Evolutionary conservation across 2,113 vertebrate genomes (phyloP).

Genomic region (Sylvia atricapilla): DNA sequence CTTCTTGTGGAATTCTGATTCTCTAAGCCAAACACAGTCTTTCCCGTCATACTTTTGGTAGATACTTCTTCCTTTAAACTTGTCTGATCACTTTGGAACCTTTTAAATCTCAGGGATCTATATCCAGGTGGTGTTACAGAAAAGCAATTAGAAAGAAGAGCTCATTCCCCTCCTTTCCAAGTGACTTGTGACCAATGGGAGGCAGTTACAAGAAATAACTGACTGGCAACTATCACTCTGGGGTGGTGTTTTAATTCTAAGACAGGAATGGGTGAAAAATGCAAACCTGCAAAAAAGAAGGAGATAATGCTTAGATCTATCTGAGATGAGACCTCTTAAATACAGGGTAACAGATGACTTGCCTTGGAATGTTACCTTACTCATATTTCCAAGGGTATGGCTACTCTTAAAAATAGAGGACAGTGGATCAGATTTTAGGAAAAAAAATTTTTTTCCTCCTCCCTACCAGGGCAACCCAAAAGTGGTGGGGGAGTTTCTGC

Average conservation of each 20-base stretch:
- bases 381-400: neutral
- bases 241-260: neutral
- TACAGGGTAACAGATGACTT: neutral
- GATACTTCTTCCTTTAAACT: neutral
- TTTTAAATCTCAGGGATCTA: neutral
- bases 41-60: neutral
- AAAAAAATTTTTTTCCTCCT: neutral
- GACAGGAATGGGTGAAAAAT: neutral
- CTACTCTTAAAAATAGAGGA: neutral
- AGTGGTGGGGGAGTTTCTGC: neutral
- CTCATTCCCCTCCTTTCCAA: neutral
- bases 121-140: neutral
- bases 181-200: neutral
- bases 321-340: neutral
- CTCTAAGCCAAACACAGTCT: neutral
- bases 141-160: neutral
- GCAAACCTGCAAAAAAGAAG: neutral
- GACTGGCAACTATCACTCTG: neutral
- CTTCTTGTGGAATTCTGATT: neutral
- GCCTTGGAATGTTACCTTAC: neutral
- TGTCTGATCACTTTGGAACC: neutral
- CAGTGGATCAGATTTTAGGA: neutral
- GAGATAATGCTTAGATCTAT: neutral
- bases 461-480: rapidly evolving
- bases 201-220: neutral